A percentile compares a stretch with the other conserved stretches of the same genome.
These are phyloP conservation scores for Scaptomyza flava DNA, from an alignment of 2,888 invertebrate species.

Conservation along the genomic window DNA sequence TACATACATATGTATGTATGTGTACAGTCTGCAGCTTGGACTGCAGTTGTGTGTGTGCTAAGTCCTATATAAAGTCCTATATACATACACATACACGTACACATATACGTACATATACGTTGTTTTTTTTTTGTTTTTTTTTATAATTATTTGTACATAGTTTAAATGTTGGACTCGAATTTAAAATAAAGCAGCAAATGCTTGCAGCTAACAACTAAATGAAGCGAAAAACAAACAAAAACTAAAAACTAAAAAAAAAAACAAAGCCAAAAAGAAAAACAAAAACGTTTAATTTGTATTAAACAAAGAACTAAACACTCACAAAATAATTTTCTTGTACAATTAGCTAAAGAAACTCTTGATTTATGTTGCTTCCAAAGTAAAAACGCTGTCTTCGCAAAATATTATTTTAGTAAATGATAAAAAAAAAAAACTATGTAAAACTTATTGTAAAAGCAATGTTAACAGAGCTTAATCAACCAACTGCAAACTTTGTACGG, in stretches of 20 bases:
- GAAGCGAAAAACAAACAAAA: slow-evolving; percentile 35
- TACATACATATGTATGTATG: neutral
- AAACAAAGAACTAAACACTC: slow-evolving; percentile 18
- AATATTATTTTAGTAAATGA: slow-evolving; percentile 51
- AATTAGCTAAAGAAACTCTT: slow-evolving; percentile 41
- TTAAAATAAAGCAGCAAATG: slow-evolving; percentile 68
- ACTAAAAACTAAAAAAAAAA: slow-evolving; percentile 13
- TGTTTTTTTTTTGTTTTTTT: slow-evolving; percentile 60
- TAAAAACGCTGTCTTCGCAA: slow-evolving; percentile 75
- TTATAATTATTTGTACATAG: slow-evolving; percentile 73
- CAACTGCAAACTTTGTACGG: slow-evolving; percentile 5
- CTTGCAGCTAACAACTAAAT: slow-evolving; percentile 56
- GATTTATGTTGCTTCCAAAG: slow-evolving; percentile 69
- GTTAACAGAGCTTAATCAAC: slow-evolving; percentile 4
- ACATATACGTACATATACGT: slow-evolving; percentile 26
- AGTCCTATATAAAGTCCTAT: slow-evolving; percentile 12
- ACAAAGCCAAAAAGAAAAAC: slow-evolving; percentile 62
- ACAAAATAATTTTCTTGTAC: slow-evolving; percentile 40
- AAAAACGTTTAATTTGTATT: slow-evolving; percentile 37
- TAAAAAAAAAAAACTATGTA: slow-evolving; percentile 1
- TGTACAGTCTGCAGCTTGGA: slow-evolving; percentile 52
- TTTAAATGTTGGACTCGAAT: slow-evolving; percentile 78
- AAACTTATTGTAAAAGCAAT: neutral
- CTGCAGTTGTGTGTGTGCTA: slow-evolving; percentile 52
- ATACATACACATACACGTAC: slow-evolving; percentile 19